Evolutionary conservation across 2,888 invertebrate species (phyloP).

Genomic region (Gryllus longicercus): DNA sequence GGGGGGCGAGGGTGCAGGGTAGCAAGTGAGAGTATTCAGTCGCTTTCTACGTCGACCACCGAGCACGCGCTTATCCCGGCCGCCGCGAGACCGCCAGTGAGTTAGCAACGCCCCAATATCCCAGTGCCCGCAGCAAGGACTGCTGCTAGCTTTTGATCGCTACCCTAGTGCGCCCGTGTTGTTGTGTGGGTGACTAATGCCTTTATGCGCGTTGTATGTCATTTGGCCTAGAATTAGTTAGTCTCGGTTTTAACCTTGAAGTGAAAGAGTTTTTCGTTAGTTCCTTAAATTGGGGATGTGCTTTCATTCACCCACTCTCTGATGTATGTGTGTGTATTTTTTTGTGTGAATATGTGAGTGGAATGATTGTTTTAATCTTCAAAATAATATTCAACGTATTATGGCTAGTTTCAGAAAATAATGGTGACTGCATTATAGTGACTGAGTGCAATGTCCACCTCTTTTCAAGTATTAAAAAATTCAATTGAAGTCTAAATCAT

Average conservation of each 20-base stretch:
- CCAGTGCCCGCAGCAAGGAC: background rate
- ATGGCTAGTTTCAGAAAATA: no score
- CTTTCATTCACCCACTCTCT: no score
- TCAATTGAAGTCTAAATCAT: no score
- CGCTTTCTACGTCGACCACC: background rate
- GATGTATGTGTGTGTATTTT: no score
- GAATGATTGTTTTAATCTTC: no score
- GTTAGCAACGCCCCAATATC: background rate
- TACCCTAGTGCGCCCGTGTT: constrained; percentile 17
- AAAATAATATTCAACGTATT: no score
- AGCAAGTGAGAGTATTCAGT: constrained; percentile 17
- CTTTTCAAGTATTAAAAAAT: no score
- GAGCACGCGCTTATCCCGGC: background rate
- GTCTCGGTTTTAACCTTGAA: background rate
- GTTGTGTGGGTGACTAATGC: background rate
- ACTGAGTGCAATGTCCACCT: no score
- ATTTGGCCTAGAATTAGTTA: background rate
- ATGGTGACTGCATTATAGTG: no score
- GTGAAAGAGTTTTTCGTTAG: no score
- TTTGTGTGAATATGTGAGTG: no score
- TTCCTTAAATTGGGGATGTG: no score
- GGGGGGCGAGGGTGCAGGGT: background rate
- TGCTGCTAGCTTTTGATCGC: background rate
- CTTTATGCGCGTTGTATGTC: background rate
- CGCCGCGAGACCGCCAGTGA: background rate